Evolutionary conservation across 1,140 invertebrate genomes (phyloP), one percentile per base, ranked within the genome.

Genomic region (Pseudoatta argentina): DNA sequence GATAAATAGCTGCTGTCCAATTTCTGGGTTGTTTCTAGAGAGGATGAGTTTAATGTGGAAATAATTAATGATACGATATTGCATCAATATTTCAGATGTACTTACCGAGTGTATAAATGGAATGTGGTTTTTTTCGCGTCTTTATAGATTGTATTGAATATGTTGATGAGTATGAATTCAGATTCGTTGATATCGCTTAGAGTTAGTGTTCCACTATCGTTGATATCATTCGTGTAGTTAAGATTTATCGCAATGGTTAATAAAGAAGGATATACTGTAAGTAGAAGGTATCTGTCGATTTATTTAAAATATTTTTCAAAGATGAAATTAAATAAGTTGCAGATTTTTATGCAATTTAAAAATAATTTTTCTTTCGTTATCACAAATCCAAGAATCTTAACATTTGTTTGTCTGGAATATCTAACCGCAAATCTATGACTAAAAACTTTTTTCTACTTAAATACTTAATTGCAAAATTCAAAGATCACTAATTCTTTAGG

Each of bases 91-190:
- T 4, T 44, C n/a, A 5, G 0, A 21, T 39, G 53, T 85, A 66
- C 18, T 67, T 24, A 89, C 88, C 77, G 77, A 39, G 87, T 86
- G 27, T 48, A 88, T 3, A 88, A 83, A 6, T 34, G 39, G 66
- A 88, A 89, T 7, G 14, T 61, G 12, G 64, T 59, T 1, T 27
- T 6, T 0, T 81, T 0, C 0, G 71, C 18, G 3, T 63, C 0
- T 0, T 1, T 4, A 0, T 0, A 7, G 10, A 86, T 34, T 16
- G n/a, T 0, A 1, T 2, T 0, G 3, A 53, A 0, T 39, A 86
- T 39, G 0, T 24, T 5, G 0, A n/a, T 5, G 0, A n/a, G 0
- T 6, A 18, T 66, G 0, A 86, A 27, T 18, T 18, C 12, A 4
- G 1, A 18, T 12, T 73, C 0, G 12, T 89, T 59, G 0, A 48